These are phyloP conservation scores for Epizoanthus fatuus DNA, from an alignment of 92 coral and sea anemone genomes.

Conservation along the genomic window DNA sequence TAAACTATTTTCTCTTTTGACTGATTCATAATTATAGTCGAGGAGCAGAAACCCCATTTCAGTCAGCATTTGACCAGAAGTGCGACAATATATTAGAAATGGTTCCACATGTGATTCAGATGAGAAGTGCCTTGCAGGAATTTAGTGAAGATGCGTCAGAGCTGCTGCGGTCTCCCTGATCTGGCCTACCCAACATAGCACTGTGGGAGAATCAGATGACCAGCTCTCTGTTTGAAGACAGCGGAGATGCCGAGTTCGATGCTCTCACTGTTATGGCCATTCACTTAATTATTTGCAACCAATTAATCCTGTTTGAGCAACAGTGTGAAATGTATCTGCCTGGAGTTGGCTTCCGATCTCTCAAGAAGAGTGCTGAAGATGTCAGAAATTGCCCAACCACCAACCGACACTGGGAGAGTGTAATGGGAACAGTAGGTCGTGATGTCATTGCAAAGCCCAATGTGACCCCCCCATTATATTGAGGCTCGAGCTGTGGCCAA, in stretches of 20 bases:
- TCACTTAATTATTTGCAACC: conserved; percentile 6
- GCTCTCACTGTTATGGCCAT: conserved; percentile 20
- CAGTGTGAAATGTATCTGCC: conserved; percentile 8
- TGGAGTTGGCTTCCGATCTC: neutral
- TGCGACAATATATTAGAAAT: conserved; percentile 17
- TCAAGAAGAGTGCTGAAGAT: neutral
- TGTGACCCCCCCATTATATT: no score
- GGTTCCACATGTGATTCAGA: conserved; percentile 17
- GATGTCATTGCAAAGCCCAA: conserved; percentile 3
- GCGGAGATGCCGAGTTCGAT: conserved; percentile 16
- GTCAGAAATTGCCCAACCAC: conserved; percentile 21
- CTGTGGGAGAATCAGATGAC: conserved; percentile 10
- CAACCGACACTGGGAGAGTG: conserved; percentile 1
- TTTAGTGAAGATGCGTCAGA: conserved; percentile 9
- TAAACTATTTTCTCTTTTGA: no score
- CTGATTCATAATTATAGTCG: no score
- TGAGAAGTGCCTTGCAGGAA: conserved; percentile 19
- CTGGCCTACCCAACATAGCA: conserved; percentile 7
- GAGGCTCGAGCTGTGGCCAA: no score
- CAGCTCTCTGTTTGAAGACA: conserved; percentile 20
- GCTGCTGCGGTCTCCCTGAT: conserved; percentile 21
- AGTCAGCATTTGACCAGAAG: conserved; percentile 28
- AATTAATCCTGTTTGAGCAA: neutral
- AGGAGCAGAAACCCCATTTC: no score
- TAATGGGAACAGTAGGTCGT: conserved; percentile 3